phyloP scores from a whole-genome alignment of 2,113 vertebrate genomes.

The Brachypodius melanocephalos region DNA sequence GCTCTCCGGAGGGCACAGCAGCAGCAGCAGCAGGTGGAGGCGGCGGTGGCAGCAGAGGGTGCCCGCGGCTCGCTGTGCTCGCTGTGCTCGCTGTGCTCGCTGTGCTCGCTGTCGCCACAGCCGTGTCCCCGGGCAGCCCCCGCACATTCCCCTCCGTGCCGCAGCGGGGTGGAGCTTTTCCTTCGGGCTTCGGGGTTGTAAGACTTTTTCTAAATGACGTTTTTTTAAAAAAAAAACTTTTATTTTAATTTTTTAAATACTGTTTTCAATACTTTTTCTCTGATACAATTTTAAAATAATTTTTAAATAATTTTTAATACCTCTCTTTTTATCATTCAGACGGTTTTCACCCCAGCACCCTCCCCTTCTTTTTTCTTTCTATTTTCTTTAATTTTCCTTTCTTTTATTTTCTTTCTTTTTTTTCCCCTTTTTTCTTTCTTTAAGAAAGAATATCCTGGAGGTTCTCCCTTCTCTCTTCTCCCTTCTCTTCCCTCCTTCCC shows the following conservation, averaged over 20 bases:
- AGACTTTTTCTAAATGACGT: neutral
- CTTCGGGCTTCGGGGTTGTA: accelerated
- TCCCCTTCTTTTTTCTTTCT: accelerated
- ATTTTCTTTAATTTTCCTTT: too few species aligned
- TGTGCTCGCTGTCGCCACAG: neutral
- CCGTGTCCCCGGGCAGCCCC: neutral
- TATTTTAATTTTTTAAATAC: neutral
- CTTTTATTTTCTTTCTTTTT: too few species aligned
- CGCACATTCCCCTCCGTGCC: neutral
- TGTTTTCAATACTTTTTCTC: neutral
- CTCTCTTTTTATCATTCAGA: neutral
- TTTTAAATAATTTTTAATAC: neutral
- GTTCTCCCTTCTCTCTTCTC: neutral
- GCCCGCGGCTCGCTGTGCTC: neutral
- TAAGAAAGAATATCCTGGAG: accelerated
- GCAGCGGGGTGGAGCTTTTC: neutral
- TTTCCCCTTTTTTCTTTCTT: neutral
- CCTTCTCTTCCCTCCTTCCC: neutral
- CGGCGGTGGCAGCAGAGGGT: neutral
- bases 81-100: neutral
- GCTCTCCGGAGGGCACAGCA: neutral
- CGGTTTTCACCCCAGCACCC: neutral
- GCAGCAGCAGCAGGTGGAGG: neutral
- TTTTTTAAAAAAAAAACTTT: neutral
- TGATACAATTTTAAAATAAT: neutral